Base-by-base conservation (phyloP, 2,113 vertebrate genomes). In the Podarcis raffonei region DNA sequence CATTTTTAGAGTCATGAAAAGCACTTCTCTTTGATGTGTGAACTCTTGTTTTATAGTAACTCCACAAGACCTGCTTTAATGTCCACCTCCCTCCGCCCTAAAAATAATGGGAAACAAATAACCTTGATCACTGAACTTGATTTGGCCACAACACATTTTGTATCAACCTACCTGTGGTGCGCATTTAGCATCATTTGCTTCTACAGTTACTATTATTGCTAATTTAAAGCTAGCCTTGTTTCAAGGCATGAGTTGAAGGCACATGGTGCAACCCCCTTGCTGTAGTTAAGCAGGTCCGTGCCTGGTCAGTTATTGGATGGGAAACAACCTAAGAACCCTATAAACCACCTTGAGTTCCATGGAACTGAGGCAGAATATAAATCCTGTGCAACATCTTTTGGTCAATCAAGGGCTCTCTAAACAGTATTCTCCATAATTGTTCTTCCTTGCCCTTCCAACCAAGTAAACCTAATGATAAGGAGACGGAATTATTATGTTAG, bases 61-160 rank as follows among this genome's bases (percentile, higher is more conserved):
- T 89, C 80, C 69, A 11, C n/a, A 62, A 74, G 37, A 86, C 93
- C 87, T 91, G 39, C 75, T 81, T 85, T 66, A 18, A 83, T 80
- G 84, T 20, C 6, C 48, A 42, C 57, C 0, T 35, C 37, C n/a
- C 85, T 39, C 48, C 48, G 0, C 48, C 42, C 68, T 48, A 80
- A 92, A 77, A 20, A 92, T 81, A 23, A 85, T 27, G 89, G 65
- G 18, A 87, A 77, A 59, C 23, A 78, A 92, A 90, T 66, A 84
- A 66, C 0, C 57, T 39, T 74, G 48, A 85, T 27, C 23, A n/a
- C n/a, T 37, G 30, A 27, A 75, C 22, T 18, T 27, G n/a, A 75
- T n/a, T 53, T 85, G n/a, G 20, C 11, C 83, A 57, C 35, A 81
- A 59, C 16, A 39, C 2, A 30, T 16, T 71, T 78, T 27, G 48